Percentiles rank a stretch among this genome's conserved stretches.
phyloP scores from a whole-genome alignment of 2,797 vertebrate species.

The Danio tinwini region DNA sequence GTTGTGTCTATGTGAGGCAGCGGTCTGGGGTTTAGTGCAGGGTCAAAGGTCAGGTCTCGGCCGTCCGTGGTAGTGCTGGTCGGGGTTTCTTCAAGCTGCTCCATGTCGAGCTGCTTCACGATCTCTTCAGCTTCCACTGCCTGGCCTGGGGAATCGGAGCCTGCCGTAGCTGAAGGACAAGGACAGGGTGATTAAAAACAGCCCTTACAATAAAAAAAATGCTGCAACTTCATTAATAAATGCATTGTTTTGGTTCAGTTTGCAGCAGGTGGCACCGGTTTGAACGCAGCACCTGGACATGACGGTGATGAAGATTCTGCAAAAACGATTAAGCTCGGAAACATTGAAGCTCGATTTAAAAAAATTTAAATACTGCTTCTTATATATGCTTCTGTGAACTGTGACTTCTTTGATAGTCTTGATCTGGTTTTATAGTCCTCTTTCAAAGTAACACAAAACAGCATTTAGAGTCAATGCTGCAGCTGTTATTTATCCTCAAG shows the following conservation, averaged over 20 bases:
- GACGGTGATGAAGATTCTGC: no score
- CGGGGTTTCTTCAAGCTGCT: conserved; percentile 86
- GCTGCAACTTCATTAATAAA: background rate
- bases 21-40: conserved; percentile 75
- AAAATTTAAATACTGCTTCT: background rate
- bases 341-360: background rate
- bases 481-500: no score
- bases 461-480: no score
- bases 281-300: background rate
- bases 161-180: conserved; percentile 77
- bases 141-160: conserved; percentile 87
- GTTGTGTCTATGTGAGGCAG: conserved; percentile 77
- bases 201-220: background rate
- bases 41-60: conserved; percentile 77
- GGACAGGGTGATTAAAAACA: background rate
- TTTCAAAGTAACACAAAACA: no score
- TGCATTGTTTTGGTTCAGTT: background rate
- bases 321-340: conserved; percentile 6
- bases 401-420: no score
- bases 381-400: no score
- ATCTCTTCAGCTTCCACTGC: conserved; percentile 90
- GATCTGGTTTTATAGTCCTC: no score
- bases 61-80: conserved; percentile 84
- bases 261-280: background rate
- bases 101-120: conserved; percentile 89